Conservation (phyloP, 2,797 vertebrate genomes). For the Aplochiton taeniatus region DNA sequence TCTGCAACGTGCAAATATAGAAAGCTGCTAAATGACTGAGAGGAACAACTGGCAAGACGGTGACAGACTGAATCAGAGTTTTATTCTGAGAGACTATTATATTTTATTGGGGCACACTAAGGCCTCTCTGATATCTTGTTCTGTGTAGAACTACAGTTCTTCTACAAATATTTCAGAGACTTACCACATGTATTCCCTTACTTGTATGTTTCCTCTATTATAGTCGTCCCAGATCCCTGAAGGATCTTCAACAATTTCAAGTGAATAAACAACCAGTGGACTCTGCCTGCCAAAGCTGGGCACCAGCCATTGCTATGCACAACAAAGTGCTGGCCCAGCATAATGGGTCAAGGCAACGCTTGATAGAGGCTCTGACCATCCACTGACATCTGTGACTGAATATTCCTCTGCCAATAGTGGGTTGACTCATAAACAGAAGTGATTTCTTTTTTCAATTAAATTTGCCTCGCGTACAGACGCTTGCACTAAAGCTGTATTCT, state of each 20-base stretch:
- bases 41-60: conserved; percentile 61
- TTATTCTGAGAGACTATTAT: conserved; percentile 53
- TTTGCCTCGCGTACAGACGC: neutral
- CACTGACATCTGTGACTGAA: neutral
- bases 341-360: neutral
- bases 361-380: neutral
- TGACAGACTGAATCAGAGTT: conserved; percentile 45
- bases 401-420: neutral
- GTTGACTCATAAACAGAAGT: conserved; percentile 2
- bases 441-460: neutral
- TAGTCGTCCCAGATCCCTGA: too few species aligned
- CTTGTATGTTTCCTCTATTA: too few species aligned
- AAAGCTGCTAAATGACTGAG: conserved; percentile 54
- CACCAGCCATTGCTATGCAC: too few species aligned
- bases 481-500: neutral
- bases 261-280: too few species aligned
- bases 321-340: too few species aligned
- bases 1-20: conserved; percentile 52
- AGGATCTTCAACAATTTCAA: too few species aligned
- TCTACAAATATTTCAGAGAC: too few species aligned
- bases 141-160: too few species aligned
- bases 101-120: conserved; percentile 39
- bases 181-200: too few species aligned
- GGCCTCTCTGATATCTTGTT: too few species aligned
- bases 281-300: too few species aligned